A percentile compares a stretch with the other conserved stretches of the same genome.
Evolutionary conservation across 2,888 invertebrate species (phyloP).

Genomic region (Pasiphila rectangulata): DNA sequence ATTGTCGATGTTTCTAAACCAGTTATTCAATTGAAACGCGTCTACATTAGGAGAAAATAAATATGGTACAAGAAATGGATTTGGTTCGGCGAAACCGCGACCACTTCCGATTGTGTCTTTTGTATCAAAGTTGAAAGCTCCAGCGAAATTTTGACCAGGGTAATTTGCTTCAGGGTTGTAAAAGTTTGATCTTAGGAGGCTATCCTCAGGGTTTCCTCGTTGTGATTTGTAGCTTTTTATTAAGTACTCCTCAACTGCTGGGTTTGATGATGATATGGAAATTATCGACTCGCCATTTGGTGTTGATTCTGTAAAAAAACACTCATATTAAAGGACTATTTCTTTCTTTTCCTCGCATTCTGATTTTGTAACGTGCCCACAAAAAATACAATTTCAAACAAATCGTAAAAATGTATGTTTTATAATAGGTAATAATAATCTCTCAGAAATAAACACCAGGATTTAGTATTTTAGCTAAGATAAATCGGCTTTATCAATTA

Average conservation of each 20-base stretch:
- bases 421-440: too few relatives aligned
- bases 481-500: too few relatives aligned
- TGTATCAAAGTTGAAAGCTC: background rate
- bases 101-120: slow-evolving; percentile 36
- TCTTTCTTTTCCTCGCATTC: too few relatives aligned
- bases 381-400: too few relatives aligned
- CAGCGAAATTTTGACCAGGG: slow-evolving; percentile 4
- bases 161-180: slow-evolving; percentile 18
- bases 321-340: too few relatives aligned
- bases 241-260: slow-evolving; percentile 49
- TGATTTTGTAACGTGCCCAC: too few relatives aligned
- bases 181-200: slow-evolving; percentile 20
- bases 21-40: slow-evolving; percentile 45
- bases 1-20: slow-evolving; percentile 49
- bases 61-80: slow-evolving; percentile 48
- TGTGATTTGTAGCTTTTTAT: slow-evolving; percentile 34
- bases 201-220: slow-evolving; percentile 26
- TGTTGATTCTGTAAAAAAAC: slow-evolving; percentile 48
- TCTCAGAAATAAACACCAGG: too few relatives aligned
- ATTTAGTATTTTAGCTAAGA: too few relatives aligned
- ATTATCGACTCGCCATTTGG: slow-evolving; percentile 54
- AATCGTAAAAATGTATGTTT: too few relatives aligned
- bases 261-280: slow-evolving; percentile 56
- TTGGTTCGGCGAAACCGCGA: slow-evolving; percentile 44
- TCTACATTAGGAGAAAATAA: slow-evolving; percentile 48